Evolutionary conservation across 2,888 invertebrate species (phyloP).

Genomic region (Sabatieria punctata): DNA sequence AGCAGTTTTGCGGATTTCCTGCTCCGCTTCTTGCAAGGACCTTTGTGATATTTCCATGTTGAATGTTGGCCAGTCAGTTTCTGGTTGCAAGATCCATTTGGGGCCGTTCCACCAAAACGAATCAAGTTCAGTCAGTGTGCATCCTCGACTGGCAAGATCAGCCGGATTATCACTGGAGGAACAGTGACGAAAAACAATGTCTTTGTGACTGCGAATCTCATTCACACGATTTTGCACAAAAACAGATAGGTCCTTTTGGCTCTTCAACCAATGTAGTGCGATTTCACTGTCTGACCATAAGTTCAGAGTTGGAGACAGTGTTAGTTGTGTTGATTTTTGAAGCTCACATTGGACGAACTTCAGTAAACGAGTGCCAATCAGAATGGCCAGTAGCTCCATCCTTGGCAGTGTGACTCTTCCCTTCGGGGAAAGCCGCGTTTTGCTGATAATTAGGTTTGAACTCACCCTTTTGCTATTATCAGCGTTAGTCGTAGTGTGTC

Average conservation of each 20-base stretch:
- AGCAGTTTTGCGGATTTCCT: no score
- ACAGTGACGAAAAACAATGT: slow-evolving; percentile 18
- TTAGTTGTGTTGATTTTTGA: background rate
- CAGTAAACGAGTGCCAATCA: slow-evolving; percentile 4
- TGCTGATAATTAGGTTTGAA: no score
- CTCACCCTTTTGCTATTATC: no score
- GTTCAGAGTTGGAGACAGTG: no score
- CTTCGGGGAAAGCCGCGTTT: background rate
- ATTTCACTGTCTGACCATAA: slow-evolving; percentile 15
- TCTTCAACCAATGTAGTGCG: slow-evolving; percentile 14
- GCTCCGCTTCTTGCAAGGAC: no score
- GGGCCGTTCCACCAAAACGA: slow-evolving; percentile 20
- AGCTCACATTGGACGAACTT: background rate
- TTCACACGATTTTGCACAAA: slow-evolving; percentile 17
- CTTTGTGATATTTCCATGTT: background rate
- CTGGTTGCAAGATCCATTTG: slow-evolving; percentile 10
- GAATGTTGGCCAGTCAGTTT: background rate
- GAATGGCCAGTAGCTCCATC: slow-evolving; percentile 9
- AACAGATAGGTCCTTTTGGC: background rate
- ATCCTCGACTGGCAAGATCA: slow-evolving; percentile 19
- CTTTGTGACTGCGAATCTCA: slow-evolving; percentile 12
- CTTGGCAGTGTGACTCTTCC: slow-evolving; percentile 10
- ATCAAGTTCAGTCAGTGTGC: slow-evolving; percentile 9
- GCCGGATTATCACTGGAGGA: slow-evolving; percentile 19
- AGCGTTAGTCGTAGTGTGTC: no score